Evolutionary conservation across 2,888 invertebrate genomes (phyloP), one percentile per base, ranked within the genome.

Genomic region (Leptopilina drosophilae): DNA sequence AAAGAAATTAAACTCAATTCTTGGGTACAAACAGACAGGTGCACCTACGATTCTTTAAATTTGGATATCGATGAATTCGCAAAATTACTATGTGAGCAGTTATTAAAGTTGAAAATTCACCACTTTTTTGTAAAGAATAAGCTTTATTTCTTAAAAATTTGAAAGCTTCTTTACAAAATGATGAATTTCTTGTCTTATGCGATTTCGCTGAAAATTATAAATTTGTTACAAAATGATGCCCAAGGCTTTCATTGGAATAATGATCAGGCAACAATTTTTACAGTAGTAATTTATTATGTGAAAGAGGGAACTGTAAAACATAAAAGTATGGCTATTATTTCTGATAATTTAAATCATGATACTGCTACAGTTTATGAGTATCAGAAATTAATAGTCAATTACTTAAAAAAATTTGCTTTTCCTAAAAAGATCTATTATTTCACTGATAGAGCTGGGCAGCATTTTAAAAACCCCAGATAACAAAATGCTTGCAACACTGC

Each of bases 371-470:
- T 59, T 1, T 59, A 59, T 59, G n/a, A 59, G 12, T 59, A 59
- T n/a, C 59, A 59, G 12, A 59, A 59, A 12, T 12, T 59, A 59
- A 59, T 59, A 59, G 6, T 59, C 9, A 59, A 15, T 59, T 59
- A 59, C 15, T 7, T 59, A 7, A 59, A 59, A 15, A 59, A n/a
- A 0, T n/a, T 59, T 59, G n/a, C 14, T 14, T 7, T 12, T 1
- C 49, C 53, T 12, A 40, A 9, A 15, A 80, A 80, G 75, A 46
- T 78, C 14, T 77, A 56, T 62, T 77, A 78, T 49, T 69, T 77
- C 64, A 79, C 82, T 12, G 82, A 82, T 73, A 78, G 80, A 8
- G 78, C 80, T 3, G 65, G 73, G 0, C 80, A 82, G 53, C 80
- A 77, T 12, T 82, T 80, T 56, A 82, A 80, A 59, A 82, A n/a